A percentile compares a stretch with the other conserved stretches of the same genome.
Evolutionary conservation across 2,888 invertebrate species (phyloP).

Genomic region (Bellardia pandia): DNA sequence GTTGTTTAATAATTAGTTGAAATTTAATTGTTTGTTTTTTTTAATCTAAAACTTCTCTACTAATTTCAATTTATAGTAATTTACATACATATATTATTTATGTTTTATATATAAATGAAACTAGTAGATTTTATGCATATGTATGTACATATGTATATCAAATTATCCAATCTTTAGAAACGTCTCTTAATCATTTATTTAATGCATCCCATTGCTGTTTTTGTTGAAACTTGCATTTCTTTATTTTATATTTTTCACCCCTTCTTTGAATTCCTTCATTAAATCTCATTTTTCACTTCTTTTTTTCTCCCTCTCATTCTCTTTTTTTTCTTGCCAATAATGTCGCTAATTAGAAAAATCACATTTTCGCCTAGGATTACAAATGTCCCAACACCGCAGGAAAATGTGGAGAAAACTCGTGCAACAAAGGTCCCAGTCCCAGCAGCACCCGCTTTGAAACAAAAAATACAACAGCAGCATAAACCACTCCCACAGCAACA

Average conservation of each 20-base stretch:
- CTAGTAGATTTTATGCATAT: too few relatives aligned
- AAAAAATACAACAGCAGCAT: conserved; percentile 57
- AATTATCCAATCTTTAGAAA: neutral
- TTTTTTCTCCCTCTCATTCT: neutral
- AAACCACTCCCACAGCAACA: neutral
- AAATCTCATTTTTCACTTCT: conserved; percentile 15
- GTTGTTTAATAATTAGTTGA: neutral
- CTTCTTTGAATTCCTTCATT: neutral
- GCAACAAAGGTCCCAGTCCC: conserved; percentile 30
- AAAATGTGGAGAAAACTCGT: conserved; percentile 21
- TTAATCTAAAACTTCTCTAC: too few relatives aligned
- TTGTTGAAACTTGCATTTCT: neutral
- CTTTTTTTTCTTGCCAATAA: conserved; percentile 28
- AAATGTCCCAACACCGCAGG: conserved; percentile 55
- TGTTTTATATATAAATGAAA: too few relatives aligned
- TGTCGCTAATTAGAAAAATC: conserved; percentile 79
- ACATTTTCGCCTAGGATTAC: conserved; percentile 79
- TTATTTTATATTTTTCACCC: neutral
- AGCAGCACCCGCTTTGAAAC: conserved; percentile 9
- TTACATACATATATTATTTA: too few relatives aligned
- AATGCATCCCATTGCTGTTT: neutral
- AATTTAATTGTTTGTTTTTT: neutral
- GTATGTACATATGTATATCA: too few relatives aligned
- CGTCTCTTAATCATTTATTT: neutral
- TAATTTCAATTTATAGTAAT: neutral